A percentile compares a stretch with the other conserved stretches of the same genome.
phyloP scores from a whole-genome alignment of 2,888 invertebrate species.

The Caenorhabditis drosophilae region DNA sequence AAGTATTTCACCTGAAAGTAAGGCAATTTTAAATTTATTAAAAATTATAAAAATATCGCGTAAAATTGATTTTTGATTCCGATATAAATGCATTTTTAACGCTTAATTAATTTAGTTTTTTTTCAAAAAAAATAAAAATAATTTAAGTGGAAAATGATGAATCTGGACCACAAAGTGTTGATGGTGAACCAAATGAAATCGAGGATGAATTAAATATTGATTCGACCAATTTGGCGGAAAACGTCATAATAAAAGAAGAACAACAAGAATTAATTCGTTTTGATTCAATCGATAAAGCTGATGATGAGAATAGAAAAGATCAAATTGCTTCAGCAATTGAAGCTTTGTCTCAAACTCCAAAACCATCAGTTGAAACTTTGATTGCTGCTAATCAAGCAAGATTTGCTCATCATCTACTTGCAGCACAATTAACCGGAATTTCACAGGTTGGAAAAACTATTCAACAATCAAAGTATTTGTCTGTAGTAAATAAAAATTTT shows the following conservation, averaged over 20 bases:
- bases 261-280: conserved; percentile 2
- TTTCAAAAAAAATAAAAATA: too few species aligned
- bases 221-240: conserved; percentile 2
- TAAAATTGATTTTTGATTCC: not conserved
- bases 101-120: too few species aligned
- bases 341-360: conserved; percentile 14
- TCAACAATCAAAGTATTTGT: too few species aligned
- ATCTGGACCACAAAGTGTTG: conserved; percentile 44
- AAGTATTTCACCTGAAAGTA: conserved; percentile 38
- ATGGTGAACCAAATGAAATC: conserved; percentile 13
- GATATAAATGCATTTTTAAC: too few species aligned
- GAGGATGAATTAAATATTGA: not conserved
- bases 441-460: conserved; percentile 2
- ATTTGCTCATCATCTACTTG: conserved; percentile 35
- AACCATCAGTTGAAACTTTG: conserved; percentile 24
- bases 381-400: conserved; percentile 36
- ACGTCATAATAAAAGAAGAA: too few species aligned
- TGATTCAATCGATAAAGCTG: not conserved
- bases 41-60: not conserved
- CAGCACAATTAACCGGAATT: conserved; percentile 28
- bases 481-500: too few species aligned
- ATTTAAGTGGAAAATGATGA: conserved; percentile 45
- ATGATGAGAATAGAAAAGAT: not conserved
- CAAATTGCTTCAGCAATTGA: not conserved
- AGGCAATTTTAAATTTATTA: not conserved